Percentiles rank a stretch among this genome's conserved stretches.
phyloP scores from a whole-genome alignment of 2,113 vertebrate genomes.

The Hiodon alosoides region DNA sequence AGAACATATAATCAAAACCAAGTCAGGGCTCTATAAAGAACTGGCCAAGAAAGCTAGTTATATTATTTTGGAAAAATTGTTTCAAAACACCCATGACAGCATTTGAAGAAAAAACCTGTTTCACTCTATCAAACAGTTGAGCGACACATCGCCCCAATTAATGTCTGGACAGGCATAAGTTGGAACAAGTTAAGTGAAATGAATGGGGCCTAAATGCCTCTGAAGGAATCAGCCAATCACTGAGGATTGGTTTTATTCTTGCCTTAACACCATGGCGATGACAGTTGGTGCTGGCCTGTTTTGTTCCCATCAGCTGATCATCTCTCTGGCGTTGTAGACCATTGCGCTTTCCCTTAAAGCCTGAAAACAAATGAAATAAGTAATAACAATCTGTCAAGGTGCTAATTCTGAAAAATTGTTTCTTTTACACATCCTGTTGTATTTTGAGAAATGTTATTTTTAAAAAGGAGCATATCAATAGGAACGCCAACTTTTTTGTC shows the following conservation, averaged over 20 bases:
- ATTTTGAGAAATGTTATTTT: too few relatives aligned
- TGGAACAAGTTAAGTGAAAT: constrained; percentile 64
- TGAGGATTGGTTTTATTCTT: constrained; percentile 62
- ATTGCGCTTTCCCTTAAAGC: background rate
- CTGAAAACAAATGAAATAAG: too few relatives aligned
- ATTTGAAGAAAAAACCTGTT: constrained; percentile 57
- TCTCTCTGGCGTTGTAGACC: constrained; percentile 33
- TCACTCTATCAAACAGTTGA: constrained; percentile 60
- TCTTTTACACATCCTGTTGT: too few relatives aligned
- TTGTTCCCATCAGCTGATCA: constrained; percentile 63
- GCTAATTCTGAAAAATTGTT: too few relatives aligned
- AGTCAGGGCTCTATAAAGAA: constrained; percentile 40
- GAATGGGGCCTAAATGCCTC: constrained; percentile 62
- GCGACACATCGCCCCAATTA: constrained; percentile 68
- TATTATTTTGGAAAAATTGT: background rate
- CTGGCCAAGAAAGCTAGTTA: constrained; percentile 21
- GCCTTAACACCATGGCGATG: constrained; percentile 61
- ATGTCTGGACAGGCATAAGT: constrained; percentile 61
- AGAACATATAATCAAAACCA: constrained; percentile 44
- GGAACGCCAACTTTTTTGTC: too few relatives aligned
- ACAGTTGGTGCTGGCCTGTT: constrained; percentile 62
- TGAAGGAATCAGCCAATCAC: constrained; percentile 69
- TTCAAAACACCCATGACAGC: constrained; percentile 35
- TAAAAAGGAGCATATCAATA: too few relatives aligned
- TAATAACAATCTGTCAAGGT: too few relatives aligned